Evolutionary conservation across 2,888 invertebrate species (phyloP).

Genomic region (Gymnoscelis rufifasciata): DNA sequence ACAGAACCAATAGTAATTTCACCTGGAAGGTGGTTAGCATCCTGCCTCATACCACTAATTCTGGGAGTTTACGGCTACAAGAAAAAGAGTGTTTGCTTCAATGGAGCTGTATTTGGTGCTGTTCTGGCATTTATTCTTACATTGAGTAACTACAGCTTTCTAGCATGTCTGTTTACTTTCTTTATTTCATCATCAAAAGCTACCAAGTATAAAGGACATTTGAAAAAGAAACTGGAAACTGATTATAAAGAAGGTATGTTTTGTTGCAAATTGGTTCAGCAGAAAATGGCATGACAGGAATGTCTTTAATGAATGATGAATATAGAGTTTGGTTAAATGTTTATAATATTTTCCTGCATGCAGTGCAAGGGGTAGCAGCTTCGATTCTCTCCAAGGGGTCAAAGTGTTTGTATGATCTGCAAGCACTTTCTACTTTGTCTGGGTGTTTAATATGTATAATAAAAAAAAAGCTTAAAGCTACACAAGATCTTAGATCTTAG

Average conservation of each 20-base stretch:
- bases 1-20: conserved; percentile 80
- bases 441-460: no score
- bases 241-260: conserved; percentile 87
- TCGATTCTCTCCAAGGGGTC: no score
- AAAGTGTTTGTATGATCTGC: no score
- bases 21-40: conserved; percentile 82
- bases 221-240: conserved; percentile 84
- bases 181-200: conserved; percentile 89
- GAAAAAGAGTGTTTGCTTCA: conserved; percentile 82
- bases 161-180: conserved; percentile 85
- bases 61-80: conserved; percentile 83
- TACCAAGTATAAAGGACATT: conserved; percentile 84
- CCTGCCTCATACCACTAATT: conserved; percentile 81
- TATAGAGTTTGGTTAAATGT: no score
- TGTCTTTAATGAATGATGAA: no score
- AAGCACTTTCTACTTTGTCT: no score
- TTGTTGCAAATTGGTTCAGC: no score
- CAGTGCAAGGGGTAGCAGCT: no score
- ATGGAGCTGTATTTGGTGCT: conserved; percentile 85
- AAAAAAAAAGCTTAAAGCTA: no score
- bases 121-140: conserved; percentile 87
- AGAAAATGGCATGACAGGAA: no score
- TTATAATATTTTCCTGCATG: no score
- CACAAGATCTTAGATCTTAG: no score
- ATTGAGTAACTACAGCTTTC: conserved; percentile 87